A percentile compares a stretch with the other conserved stretches of the same genome.
phyloP scores from a whole-genome alignment of 2,797 vertebrate genomes.

The Glyptemys insculpta region DNA sequence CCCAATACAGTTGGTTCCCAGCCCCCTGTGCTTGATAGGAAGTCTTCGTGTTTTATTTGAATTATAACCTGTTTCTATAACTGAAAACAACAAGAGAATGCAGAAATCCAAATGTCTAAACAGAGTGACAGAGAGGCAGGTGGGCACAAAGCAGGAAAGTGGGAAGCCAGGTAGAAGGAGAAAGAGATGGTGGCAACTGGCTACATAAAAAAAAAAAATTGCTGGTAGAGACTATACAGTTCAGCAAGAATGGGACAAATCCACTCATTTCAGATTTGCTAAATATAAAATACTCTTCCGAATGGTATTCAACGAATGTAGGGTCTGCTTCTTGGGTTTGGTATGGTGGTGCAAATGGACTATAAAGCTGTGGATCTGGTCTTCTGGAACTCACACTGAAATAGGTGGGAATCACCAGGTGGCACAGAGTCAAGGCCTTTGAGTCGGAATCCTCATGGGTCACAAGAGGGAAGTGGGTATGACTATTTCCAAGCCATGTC shows the following conservation, averaged over 20 bases:
- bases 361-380: accelerated
- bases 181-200: not conserved
- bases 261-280: not conserved
- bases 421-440: not conserved
- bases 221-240: not conserved
- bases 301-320: not conserved
- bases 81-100: not conserved
- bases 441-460: not conserved
- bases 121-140: not conserved
- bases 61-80: not conserved
- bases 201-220: not conserved
- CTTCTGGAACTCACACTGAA: not conserved
- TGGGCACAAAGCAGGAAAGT: not conserved
- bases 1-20: not conserved
- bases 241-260: not conserved
- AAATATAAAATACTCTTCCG: not conserved
- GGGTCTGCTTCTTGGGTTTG: not conserved
- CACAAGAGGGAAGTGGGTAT: not conserved
- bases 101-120: not conserved
- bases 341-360: not conserved
- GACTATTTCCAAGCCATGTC: not conserved
- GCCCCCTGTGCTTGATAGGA: conserved; percentile 32
- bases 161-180: not conserved
- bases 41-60: not conserved
- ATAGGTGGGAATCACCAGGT: not conserved